phyloP scores from a whole-genome alignment of 2,888 invertebrate genomes.

The Zaprionus bogoriensis region DNA sequence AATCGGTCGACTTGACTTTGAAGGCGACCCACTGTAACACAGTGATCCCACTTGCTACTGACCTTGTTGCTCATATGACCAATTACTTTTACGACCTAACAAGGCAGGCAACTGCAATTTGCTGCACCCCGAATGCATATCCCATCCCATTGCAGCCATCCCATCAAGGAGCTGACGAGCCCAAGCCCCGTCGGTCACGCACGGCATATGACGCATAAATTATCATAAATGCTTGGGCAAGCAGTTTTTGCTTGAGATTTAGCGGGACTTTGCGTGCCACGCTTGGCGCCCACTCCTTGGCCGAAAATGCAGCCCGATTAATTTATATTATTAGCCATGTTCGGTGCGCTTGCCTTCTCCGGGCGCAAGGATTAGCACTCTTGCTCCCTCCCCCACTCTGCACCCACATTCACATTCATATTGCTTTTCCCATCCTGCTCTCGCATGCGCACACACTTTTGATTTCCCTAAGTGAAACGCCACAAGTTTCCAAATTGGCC shows the following conservation, averaged over 20 bases:
- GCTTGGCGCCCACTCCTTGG: constrained; percentile 3
- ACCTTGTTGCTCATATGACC: constrained; percentile 37
- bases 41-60: constrained; percentile 9
- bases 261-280: constrained; percentile 30
- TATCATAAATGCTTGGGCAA: constrained; percentile 67
- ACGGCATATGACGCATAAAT: constrained; percentile 63
- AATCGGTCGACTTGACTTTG: too few species aligned
- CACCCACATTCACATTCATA: background rate
- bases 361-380: background rate
- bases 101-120: constrained; percentile 70
- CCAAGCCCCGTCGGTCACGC: constrained; percentile 54
- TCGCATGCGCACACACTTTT: constrained; percentile 58
- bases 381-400: background rate
- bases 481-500: constrained; percentile 68
- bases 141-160: background rate
- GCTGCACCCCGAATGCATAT: constrained; percentile 57
- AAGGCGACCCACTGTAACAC: background rate
- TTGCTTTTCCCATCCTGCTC: background rate
- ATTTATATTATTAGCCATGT: constrained; percentile 63
- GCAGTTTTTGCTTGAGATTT: constrained; percentile 27
- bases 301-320: constrained; percentile 50
- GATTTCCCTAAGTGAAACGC: constrained; percentile 74
- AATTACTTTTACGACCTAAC: constrained; percentile 63
- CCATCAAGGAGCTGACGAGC: background rate
- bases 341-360: constrained; percentile 32